Base-by-base conservation (phyloP, 1,140 invertebrate genomes). In the Yoshiicerus persimilis region DNA sequence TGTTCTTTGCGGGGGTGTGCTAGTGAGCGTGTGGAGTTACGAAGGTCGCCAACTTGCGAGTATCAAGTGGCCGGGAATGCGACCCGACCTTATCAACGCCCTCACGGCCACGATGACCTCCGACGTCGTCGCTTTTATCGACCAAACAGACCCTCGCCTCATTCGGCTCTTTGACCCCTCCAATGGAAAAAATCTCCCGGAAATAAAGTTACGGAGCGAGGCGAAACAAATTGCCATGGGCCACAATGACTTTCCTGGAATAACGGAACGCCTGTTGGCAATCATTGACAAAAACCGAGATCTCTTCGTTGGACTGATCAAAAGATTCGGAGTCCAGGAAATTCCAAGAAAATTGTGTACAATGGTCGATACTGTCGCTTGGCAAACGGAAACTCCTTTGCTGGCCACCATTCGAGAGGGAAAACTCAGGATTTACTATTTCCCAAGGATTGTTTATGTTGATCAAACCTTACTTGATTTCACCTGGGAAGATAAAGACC, bases 381-480 rank as follows among this genome's bases (percentile, higher is more conserved):
- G 97, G 97, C 97, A 97, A 91, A 95, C 95, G 85, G 95, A 95
- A 87, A 94, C 95, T 2, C 97, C 97, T 92, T 96, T 98, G 91
- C 92, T 98, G 88, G 96, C 96, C 32, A 96, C 96, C 1, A 95
- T 98, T 87, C 94, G 97, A 89, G 97, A 98, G 90, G 94, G 95
- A 0, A 95, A 95, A 90, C 93, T 98, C 27, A 95, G 95, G 27
- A 95, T 98, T n/a, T 98, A 96, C 96, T 95, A 96, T 89, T 97
- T 96, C 92, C 97, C 97, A 0, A 94, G 94, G 47, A 94, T 95
- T 30, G 93, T 95, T 0, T 96, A 94, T 90, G 94, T 96, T 32
- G 97, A 98, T 93, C 94, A 94, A 70, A 95, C 96, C 87, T 93
- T 98, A 8, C 92, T 96, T 25, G 92, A 93, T 38, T 94, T 93